A percentile compares a stretch with the other conserved stretches of the same genome.
These are phyloP conservation scores for Halocynthia roretzi DNA, from an alignment of 23 tunicate species.

Conservation along the genomic window DNA sequence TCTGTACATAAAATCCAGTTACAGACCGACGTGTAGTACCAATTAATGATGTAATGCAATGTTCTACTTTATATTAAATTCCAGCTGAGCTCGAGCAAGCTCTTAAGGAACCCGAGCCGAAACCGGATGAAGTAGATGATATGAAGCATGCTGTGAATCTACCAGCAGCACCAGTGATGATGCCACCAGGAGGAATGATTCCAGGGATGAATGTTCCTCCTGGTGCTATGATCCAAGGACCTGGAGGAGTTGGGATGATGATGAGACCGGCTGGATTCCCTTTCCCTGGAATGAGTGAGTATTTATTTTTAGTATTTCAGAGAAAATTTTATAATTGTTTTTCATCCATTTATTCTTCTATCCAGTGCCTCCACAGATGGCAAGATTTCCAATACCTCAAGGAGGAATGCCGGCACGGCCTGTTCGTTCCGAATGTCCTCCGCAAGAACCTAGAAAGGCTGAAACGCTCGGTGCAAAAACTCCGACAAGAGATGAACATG, in stretches of 20 bases:
- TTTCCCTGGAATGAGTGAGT: slow-evolving; percentile 44
- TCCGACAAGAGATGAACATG: slow-evolving; percentile 62
- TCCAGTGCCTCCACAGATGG: slow-evolving; percentile 45
- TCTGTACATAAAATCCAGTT: too few relatives aligned
- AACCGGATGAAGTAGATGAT: slow-evolving; percentile 9
- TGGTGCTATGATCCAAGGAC: slow-evolving; percentile 51
- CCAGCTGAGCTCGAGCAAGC: background rate
- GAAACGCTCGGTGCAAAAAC: slow-evolving; percentile 24
- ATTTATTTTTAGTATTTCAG: background rate
- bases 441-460: background rate
- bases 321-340: background rate
- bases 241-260: slow-evolving; percentile 57
- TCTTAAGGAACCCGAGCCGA: too few relatives aligned
- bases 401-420: slow-evolving; percentile 12
- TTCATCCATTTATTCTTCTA: background rate
- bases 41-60: background rate
- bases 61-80: background rate
- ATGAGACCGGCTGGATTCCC: slow-evolving; percentile 58
- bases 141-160: slow-evolving; percentile 4
- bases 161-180: background rate
- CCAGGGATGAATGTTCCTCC: slow-evolving; percentile 27
- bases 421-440: slow-evolving; percentile 8
- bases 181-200: slow-evolving; percentile 15
- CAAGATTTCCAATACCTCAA: slow-evolving; percentile 22
- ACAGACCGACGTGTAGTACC: background rate